Conservation (phyloP, 1,140 invertebrate genomes). For the Panagrolaimus sp. region DNA sequence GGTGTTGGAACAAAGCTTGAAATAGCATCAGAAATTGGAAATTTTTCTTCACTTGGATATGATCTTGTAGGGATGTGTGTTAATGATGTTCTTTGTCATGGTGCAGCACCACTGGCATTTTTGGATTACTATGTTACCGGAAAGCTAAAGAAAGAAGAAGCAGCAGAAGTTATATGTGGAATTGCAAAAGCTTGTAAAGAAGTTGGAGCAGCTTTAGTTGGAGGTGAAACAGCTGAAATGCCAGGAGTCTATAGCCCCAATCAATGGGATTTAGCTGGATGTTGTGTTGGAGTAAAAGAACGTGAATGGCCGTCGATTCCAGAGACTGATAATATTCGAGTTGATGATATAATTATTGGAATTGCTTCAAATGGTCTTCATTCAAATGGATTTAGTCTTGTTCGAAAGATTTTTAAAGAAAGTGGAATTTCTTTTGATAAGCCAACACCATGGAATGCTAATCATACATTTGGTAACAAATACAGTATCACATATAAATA, state of each 20-base stretch:
- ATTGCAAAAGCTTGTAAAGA: conserved; percentile 77
- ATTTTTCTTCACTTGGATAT: conserved; percentile 79
- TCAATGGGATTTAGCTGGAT: conserved; percentile 85
- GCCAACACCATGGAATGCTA: conserved; percentile 70
- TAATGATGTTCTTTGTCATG: conserved; percentile 88
- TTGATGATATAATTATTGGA: conserved; percentile 78
- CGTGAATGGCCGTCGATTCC: conserved; percentile 30
- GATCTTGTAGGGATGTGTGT: conserved; percentile 97
- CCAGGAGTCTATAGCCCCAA: conserved; percentile 84
- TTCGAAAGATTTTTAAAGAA: conserved; percentile 73
- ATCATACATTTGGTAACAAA: conserved; percentile 60
- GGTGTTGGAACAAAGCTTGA: conserved; percentile 92
- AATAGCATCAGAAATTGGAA: conserved; percentile 74
- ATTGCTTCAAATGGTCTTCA: conserved; percentile 82
- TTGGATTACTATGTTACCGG: conserved; percentile 93
- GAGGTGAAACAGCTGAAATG: conserved; percentile 92
- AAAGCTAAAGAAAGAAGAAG: conserved; percentile 70
- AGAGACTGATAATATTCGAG: conserved; percentile 64
- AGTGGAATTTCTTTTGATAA: conserved; percentile 67
- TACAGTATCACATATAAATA: no score
- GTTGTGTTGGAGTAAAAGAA: conserved; percentile 70
- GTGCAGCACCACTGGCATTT: conserved; percentile 88
- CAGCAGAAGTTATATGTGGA: conserved; percentile 73
- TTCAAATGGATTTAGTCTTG: conserved; percentile 90
- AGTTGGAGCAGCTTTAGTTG: conserved; percentile 80